A percentile compares a stretch with the other conserved stretches of the same genome.
Evolutionary conservation across 2,797 vertebrate species (phyloP).

Genomic region (Masticophis lateralis): DNA sequence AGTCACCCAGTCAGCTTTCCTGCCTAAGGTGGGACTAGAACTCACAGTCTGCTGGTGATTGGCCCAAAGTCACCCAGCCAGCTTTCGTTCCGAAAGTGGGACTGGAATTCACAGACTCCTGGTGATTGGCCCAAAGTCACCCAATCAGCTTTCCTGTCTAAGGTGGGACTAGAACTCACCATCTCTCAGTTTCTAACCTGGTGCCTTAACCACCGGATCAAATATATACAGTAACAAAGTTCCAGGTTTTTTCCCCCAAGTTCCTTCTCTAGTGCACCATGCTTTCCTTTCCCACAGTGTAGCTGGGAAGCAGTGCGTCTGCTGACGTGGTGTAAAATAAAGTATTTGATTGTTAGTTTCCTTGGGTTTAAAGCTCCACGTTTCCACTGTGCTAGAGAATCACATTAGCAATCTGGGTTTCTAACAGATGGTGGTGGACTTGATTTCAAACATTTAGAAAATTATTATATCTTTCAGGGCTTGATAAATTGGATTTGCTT

Average conservation of each 20-base stretch:
- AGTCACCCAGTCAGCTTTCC: no score
- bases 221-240: not conserved
- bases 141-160: accelerated
- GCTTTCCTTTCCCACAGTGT: not conserved
- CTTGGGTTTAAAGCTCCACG: not conserved
- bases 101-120: no score
- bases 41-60: no score
- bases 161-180: not conserved
- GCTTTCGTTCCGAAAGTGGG: accelerated
- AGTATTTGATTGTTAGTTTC: not conserved
- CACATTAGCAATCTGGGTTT: not conserved
- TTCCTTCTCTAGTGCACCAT: not conserved
- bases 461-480: not conserved
- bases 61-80: no score
- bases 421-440: not conserved
- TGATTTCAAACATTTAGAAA: not conserved
- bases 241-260: not conserved
- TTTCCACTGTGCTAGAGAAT: not conserved
- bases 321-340: not conserved
- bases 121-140: no score
- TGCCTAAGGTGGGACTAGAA: no score
- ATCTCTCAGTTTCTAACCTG: not conserved
- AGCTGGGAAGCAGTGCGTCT: not conserved
- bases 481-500: not conserved
- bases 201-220: not conserved